phyloP scores from a whole-genome alignment of 1,140 invertebrate genomes.

The Danaus melanippus region DNA sequence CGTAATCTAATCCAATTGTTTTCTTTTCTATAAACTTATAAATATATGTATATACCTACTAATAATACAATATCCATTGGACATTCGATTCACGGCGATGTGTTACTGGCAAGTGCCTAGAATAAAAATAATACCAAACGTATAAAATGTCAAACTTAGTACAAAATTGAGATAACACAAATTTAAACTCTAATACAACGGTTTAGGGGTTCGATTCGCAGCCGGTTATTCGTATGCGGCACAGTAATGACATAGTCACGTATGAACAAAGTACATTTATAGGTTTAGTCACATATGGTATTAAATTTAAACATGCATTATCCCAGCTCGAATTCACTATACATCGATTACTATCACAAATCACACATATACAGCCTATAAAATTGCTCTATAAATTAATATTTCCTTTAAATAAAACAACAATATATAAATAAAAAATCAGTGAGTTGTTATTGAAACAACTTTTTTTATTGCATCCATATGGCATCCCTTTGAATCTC shows the following conservation, averaged over 20 bases:
- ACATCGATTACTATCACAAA: too few species aligned
- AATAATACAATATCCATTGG: too few species aligned
- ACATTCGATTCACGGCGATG: conserved; percentile 21
- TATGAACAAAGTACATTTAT: conserved; percentile 26
- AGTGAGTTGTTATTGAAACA: too few species aligned
- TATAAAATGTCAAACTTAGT: conserved; percentile 18
- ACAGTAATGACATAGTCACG: conserved; percentile 43
- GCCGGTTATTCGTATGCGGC: conserved; percentile 33
- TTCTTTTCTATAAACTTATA: too few species aligned
- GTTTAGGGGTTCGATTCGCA: conserved; percentile 21
- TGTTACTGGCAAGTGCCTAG: conserved; percentile 20
- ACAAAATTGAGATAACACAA: conserved; percentile 1
- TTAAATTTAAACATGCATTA: too few species aligned
- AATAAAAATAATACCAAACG: conserved; percentile 25
- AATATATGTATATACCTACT: too few species aligned
- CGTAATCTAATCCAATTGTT: too few species aligned
- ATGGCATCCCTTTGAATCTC: too few species aligned
- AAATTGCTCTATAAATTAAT: conserved; percentile 2
- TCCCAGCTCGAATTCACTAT: too few species aligned
- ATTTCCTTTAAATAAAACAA: not conserved
- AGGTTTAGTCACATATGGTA: conserved; percentile 7
- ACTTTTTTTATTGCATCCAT: too few species aligned
- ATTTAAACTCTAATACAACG: conserved; percentile 14
- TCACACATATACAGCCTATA: too few species aligned
- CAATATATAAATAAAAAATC: too few species aligned